A percentile compares a stretch with the other conserved stretches of the same genome.
Conservation (phyloP, 2,797 vertebrate genomes). For the Pachyuromys duprasi region DNA sequence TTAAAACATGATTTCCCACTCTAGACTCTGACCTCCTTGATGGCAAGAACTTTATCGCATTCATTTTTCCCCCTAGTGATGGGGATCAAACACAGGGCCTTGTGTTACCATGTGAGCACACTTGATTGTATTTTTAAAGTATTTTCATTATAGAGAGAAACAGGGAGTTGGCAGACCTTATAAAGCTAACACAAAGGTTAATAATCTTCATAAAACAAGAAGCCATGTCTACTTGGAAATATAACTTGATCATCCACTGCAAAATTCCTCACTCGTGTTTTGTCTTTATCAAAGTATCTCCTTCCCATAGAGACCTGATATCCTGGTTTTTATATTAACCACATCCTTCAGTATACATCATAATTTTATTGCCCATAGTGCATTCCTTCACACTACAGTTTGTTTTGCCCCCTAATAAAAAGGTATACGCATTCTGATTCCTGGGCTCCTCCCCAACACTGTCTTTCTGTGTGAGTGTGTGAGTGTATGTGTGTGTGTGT, state of each 20-base stretch:
- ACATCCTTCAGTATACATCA: not conserved
- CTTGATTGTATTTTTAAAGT: slow-evolving; percentile 31
- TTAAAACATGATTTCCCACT: not conserved
- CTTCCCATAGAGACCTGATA: not conserved
- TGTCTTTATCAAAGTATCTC: not conserved
- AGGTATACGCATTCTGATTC: not conserved
- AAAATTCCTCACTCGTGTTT: not conserved
- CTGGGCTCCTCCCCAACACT: not conserved
- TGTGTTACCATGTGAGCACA: not conserved
- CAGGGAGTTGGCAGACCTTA: not conserved
- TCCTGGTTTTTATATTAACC: not conserved
- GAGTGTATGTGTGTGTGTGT: too few species aligned
- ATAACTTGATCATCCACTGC: not conserved
- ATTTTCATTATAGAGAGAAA: not conserved
- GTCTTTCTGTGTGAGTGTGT: too few species aligned
- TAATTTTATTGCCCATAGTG: not conserved
- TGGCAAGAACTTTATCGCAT: slow-evolving; percentile 17
- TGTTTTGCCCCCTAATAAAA: not conserved
- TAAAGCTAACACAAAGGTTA: not conserved
- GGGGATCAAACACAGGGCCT: not conserved
- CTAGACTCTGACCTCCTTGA: not conserved
- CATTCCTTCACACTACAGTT: not conserved
- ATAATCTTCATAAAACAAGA: not conserved
- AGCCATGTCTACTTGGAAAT: not conserved
- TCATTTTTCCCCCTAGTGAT: not conserved